Conservation (phyloP, 2,113 vertebrate species). For the Dicentrarchus labrax region DNA sequence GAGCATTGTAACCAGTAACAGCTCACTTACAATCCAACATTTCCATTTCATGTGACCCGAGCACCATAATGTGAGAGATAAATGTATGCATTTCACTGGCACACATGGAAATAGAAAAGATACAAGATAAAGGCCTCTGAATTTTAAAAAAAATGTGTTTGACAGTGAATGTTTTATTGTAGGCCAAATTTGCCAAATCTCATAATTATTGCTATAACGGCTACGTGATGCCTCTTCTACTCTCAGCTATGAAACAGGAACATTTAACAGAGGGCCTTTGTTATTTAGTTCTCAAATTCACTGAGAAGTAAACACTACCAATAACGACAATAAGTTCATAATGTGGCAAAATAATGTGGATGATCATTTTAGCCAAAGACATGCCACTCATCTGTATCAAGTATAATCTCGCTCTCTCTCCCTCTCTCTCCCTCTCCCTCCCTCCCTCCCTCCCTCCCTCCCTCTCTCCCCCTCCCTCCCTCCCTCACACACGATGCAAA, state of each 20-base stretch:
- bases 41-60: background rate
- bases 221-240: background rate
- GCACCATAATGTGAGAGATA: background rate
- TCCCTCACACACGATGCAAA: slow-evolving; percentile 22
- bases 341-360: background rate
- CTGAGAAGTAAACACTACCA: background rate
- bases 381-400: slow-evolving; percentile 9
- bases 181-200: background rate
- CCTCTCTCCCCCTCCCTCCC: no score
- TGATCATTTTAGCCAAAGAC: slow-evolving; percentile 3
- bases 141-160: background rate
- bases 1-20: background rate
- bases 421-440: no score
- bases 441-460: no score
- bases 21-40: background rate
- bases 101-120: background rate
- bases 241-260: background rate
- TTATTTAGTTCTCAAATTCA: slow-evolving; percentile 17
- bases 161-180: background rate
- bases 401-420: background rate
- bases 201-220: background rate
- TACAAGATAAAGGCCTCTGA: background rate
- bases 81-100: background rate
- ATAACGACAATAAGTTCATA: background rate
- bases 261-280: slow-evolving; percentile 1